Percentiles rank a stretch among this genome's conserved stretches.
Evolutionary conservation across 2,888 invertebrate genomes (phyloP).

Genomic region (Thereva nobilitata): DNA sequence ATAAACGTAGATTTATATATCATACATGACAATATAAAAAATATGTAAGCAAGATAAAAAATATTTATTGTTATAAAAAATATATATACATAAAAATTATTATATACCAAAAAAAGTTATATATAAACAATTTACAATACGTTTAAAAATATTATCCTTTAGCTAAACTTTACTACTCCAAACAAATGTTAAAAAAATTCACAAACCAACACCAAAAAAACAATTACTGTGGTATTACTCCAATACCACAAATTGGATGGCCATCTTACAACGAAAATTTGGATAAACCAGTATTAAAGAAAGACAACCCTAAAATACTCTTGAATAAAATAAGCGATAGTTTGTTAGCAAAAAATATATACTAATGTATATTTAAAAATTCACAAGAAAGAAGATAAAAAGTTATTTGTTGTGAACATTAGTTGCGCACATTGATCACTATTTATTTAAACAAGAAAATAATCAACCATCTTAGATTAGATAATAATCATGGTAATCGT

Average conservation of each 20-base stretch:
- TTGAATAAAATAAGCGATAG: conserved; percentile 1
- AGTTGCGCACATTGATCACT: conserved; percentile 25
- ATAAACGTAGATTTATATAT: conserved; percentile 35
- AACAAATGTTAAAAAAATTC: conserved; percentile 12
- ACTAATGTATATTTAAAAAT: not conserved
- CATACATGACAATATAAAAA: conserved; percentile 33
- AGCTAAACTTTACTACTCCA: conserved; percentile 17
- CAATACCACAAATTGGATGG: conserved; percentile 1
- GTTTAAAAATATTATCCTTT: not conserved
- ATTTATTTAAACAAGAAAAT: conserved; percentile 14
- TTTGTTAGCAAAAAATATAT: conserved; percentile 27
- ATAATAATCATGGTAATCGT: conserved; percentile 20
- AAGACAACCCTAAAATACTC: not conserved
- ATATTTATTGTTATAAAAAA: conserved; percentile 34
- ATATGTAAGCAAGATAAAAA: conserved; percentile 12
- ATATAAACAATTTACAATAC: conserved; percentile 9
- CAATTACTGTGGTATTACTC: conserved; percentile 10
- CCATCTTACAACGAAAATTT: conserved; percentile 26
- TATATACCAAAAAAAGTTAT: conserved; percentile 21
- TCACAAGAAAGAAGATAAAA: too few relatives aligned
- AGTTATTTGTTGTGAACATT: conserved; percentile 21
- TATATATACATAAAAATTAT: conserved; percentile 28
- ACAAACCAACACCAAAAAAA: not conserved
- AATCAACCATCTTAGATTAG: conserved; percentile 23
- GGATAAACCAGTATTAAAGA: conserved; percentile 25